Evolutionary conservation across 2,113 vertebrate genomes (phyloP).

Genomic region (Dicaeum eximium): DNA sequence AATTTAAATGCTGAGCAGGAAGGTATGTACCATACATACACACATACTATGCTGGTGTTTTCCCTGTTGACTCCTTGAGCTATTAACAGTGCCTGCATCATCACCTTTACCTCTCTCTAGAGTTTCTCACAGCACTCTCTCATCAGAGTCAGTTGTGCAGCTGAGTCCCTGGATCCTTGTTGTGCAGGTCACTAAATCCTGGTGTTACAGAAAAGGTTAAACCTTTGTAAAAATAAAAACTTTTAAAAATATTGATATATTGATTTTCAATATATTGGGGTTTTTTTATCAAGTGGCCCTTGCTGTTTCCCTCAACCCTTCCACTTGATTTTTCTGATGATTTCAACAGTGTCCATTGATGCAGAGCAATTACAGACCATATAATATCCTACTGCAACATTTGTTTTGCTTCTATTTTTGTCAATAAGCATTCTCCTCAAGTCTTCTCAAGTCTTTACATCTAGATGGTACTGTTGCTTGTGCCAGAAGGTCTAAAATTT

Average conservation of each 20-base stretch:
- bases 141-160: background rate
- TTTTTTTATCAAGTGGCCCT: background rate
- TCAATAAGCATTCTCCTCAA: background rate
- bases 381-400: background rate
- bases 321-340: background rate
- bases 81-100: background rate
- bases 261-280: background rate
- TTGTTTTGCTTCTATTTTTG: background rate
- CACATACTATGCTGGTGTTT: background rate
- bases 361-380: background rate
- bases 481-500: background rate
- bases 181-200: background rate
- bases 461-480: background rate
- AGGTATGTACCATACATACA: background rate
- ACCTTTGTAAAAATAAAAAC: background rate
- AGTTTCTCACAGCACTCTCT: background rate
- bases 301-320: background rate
- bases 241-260: background rate
- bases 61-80: background rate
- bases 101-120: background rate
- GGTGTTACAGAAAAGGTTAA: background rate
- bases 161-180: background rate
- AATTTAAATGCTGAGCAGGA: conserved; percentile 9
- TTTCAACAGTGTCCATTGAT: background rate
- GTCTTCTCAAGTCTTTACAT: background rate